Conservation (phyloP, 35 echinoderm and acorn worm species). For the Strongylocentrotus purpuratus region DNA sequence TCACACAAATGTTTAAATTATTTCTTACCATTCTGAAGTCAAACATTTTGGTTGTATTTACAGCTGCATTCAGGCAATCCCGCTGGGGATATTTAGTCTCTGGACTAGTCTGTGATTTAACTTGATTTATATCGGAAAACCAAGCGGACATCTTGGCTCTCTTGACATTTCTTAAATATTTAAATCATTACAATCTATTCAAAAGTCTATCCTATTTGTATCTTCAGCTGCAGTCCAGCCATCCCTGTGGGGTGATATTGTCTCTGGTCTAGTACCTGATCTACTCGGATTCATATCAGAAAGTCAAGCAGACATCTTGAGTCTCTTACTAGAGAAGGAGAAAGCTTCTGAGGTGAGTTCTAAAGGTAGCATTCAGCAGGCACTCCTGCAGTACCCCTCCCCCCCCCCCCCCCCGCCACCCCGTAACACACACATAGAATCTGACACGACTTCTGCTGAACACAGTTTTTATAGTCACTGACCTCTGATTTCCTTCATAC, state of each 20-base stretch:
- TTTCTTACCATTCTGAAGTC: no score
- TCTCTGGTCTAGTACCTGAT: constrained; percentile 49
- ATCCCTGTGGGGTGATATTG: constrained; percentile 56
- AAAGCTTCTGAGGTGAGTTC: constrained; percentile 67
- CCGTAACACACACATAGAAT: no score
- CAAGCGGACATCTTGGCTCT: constrained; percentile 38
- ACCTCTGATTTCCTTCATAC: no score
- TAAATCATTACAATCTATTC: not conserved
- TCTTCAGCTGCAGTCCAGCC: constrained; percentile 40
- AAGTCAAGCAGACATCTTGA: constrained; percentile 45
- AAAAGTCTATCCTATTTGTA: not conserved
- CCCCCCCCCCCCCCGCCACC: no score
- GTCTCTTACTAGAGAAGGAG: constrained; percentile 41
- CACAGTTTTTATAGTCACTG: no score
- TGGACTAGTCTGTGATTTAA: constrained; percentile 46
- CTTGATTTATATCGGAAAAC: constrained; percentile 12
- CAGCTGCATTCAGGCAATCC: constrained; percentile 4
- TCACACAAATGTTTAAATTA: no score
- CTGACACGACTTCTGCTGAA: no score
- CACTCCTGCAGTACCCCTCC: no score
- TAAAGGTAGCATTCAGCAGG: no score
- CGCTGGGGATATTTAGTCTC: constrained; percentile 39
- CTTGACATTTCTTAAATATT: not conserved
- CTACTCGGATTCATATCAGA: constrained; percentile 45
- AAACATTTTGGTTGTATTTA: not conserved